Evolutionary conservation across 1,140 invertebrate species (phyloP).

Genomic region (Calephelis virginiensis): DNA sequence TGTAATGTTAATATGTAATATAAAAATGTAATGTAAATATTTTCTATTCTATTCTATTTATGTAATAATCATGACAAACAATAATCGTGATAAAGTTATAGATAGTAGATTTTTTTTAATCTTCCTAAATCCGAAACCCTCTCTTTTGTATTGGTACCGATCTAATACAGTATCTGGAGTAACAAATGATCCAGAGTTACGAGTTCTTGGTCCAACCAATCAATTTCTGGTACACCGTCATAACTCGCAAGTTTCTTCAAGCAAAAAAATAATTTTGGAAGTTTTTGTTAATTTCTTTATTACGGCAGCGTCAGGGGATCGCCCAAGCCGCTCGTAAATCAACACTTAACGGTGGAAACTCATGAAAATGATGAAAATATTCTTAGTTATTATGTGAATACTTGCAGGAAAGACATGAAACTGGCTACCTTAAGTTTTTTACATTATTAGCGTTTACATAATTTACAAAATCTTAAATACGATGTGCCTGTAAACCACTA

Average conservation of each 20-base stretch:
- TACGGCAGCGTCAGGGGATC: constrained; percentile 30
- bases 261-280: constrained; percentile 36
- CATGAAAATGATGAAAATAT: constrained; percentile 56
- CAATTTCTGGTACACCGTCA: constrained; percentile 18
- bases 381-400: constrained; percentile 62
- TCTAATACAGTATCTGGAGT: background rate
- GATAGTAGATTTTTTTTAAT: too few species aligned
- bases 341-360: constrained; percentile 35
- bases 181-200: background rate
- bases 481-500: too few species aligned
- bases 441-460: too few species aligned
- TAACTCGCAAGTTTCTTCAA: constrained; percentile 24
- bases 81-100: too few species aligned
- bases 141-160: too few species aligned
- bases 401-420: constrained; percentile 12
- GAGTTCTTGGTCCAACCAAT: constrained; percentile 1
- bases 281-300: constrained; percentile 42
- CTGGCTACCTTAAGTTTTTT: too few species aligned
- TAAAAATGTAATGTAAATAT: too few species aligned
- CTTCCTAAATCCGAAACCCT: too few species aligned
- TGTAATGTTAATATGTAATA: too few species aligned
- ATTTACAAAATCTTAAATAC: too few species aligned
- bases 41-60: too few species aligned
- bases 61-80: too few species aligned
- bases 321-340: constrained; percentile 53